These are phyloP conservation scores for Peucedramus taeniatus DNA, from an alignment of 2,113 vertebrate species.

Conservation along the genomic window DNA sequence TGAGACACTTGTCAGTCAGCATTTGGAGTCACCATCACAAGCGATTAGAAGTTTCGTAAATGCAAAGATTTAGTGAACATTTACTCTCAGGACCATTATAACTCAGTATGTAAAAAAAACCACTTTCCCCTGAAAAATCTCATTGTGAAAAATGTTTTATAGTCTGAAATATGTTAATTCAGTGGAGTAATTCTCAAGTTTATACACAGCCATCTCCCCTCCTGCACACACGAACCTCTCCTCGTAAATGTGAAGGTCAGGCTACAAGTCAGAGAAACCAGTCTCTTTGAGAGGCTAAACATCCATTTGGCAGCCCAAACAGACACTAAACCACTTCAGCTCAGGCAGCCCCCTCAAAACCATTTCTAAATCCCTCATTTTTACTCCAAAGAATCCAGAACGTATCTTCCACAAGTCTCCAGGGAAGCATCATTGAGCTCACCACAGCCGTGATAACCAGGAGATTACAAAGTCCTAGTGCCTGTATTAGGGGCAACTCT, in stretches of 20 bases:
- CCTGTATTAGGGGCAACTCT: not conserved
- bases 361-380: not conserved
- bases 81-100: not conserved
- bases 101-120: not conserved
- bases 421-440: not conserved
- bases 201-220: not conserved
- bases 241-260: accelerated
- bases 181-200: not conserved
- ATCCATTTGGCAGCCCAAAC: not conserved
- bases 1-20: not conserved
- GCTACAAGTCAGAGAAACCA: not conserved
- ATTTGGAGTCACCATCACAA: not conserved
- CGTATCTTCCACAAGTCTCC: accelerated
- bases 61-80: not conserved
- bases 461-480: not conserved
- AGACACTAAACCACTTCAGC: not conserved
- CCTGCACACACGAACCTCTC: not conserved
- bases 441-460: not conserved
- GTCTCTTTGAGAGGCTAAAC: not conserved
- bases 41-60: not conserved
- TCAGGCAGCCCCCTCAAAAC: not conserved
- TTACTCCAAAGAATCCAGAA: not conserved
- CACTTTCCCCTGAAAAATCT: not conserved
- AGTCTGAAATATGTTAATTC: not conserved
- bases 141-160: not conserved